These are phyloP conservation scores for Panthera leo DNA, from an alignment of 2,113 vertebrate genomes.

Conservation along the genomic window DNA sequence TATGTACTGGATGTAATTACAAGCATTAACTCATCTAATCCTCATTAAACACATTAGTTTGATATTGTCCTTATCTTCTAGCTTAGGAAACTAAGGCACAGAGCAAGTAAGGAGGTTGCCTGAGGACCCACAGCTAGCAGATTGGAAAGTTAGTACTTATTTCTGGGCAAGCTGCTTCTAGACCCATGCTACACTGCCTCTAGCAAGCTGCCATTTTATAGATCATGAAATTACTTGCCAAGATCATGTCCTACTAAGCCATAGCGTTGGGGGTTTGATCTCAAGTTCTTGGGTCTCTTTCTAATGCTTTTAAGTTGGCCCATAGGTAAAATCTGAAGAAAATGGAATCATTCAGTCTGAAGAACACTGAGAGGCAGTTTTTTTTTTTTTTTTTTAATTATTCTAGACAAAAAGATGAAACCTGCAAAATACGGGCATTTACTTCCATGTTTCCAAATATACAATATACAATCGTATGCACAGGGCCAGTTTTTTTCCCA, in stretches of 20 bases:
- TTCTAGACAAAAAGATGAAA: not conserved
- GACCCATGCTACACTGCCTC: not conserved
- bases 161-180: not conserved
- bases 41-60: not conserved
- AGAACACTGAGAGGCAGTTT: not conserved
- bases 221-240: not conserved
- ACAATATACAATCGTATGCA: not conserved
- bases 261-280: not conserved
- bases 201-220: not conserved
- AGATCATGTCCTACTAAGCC: not conserved
- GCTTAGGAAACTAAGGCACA: not conserved
- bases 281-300: not conserved
- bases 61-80: not conserved
- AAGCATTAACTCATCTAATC: not conserved
- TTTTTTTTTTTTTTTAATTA: not conserved
- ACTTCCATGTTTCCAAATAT: not conserved
- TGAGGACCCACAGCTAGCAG: not conserved
- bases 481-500: not conserved
- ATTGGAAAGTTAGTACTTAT: not conserved
- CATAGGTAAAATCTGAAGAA: conserved; percentile 18
- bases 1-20: not conserved
- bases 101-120: not conserved
- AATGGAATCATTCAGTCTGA: not conserved
- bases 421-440: not conserved
- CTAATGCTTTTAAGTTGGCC: conserved; percentile 3